Evolutionary conservation across 2,888 invertebrate genomes (phyloP), one percentile per base, ranked within the genome.

Genomic region (Invenusta paracnida): DNA sequence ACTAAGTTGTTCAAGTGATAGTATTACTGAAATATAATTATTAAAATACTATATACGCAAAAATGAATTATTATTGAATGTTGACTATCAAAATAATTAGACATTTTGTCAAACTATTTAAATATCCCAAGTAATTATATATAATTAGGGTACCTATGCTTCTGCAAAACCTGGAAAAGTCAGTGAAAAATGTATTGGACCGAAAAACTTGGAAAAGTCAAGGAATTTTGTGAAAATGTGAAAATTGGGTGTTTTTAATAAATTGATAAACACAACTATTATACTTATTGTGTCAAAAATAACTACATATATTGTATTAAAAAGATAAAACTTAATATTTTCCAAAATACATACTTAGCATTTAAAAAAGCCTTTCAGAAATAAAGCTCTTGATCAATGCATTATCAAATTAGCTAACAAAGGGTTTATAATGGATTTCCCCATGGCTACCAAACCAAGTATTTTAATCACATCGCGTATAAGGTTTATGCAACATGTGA

Each of bases 371-470:
- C 73, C 73, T 73, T 73, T 73, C 27, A 25, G 23, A 23, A 73
- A 73, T 73, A 73, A 73, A 73, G 73, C 73, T 73, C 73, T 73
- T 73, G 27, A 48, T 73, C 17, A 73, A 73, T 73, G 73, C 25
- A 73, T 73, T 73, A 73, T 73, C 73, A 73, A 73, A 5, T 73
- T 73, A 73, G 73, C 25, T 73, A 73, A 13, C 73, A 73, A 73
- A 73, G 73, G 73, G 73, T 5, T n/a, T 73, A n/a, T 23, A 73
- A 23, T 73, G 48, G 17, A 48, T 48, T 48, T n/a, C 17, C 73
- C 73, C 23, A 73, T 73, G 73, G 25, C 73, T 73, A 73, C 73
- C 73, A 73, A 73, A 23, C 73, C 73, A 73, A 73, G 73, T 73
- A 23, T 73, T 73, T 73, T 73, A 73, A 73, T 73, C 48, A 48